Percentiles rank a stretch among this genome's conserved stretches.
Evolutionary conservation across 2,113 vertebrate genomes (phyloP).

Genomic region (Tonatia bakeri): DNA sequence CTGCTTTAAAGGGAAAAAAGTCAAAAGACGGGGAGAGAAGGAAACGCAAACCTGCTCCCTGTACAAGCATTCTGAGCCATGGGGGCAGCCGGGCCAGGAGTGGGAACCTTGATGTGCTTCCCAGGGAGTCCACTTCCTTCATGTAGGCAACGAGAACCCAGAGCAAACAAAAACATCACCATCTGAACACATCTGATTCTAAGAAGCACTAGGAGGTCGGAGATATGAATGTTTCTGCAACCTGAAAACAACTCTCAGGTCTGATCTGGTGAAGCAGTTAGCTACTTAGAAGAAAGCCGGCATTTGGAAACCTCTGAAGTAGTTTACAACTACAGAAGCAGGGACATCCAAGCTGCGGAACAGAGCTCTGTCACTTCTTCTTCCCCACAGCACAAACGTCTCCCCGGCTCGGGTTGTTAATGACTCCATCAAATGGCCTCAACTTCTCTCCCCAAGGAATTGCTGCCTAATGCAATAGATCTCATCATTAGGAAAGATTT

Average conservation of each 20-base stretch:
- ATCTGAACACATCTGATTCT: not conserved
- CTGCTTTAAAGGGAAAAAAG: not conserved
- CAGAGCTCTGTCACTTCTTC: not conserved
- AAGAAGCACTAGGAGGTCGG: not conserved
- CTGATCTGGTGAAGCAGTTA: not conserved
- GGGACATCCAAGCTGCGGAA: not conserved
- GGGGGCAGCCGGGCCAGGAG: not conserved
- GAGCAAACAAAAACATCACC: not conserved
- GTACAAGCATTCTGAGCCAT: not conserved
- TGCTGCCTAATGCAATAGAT: slow-evolving; percentile 46
- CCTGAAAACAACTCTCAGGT: not conserved
- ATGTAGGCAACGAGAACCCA: not conserved
- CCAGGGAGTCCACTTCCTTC: not conserved
- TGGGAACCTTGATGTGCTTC: not conserved
- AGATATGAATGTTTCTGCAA: not conserved
- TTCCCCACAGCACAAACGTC: not conserved
- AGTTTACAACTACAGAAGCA: not conserved
- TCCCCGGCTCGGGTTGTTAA: slow-evolving; percentile 46
- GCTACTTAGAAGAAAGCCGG: slow-evolving; percentile 10
- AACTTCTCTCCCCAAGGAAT: not conserved
- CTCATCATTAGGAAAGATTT: slow-evolving; percentile 41
- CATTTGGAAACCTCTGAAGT: not conserved
- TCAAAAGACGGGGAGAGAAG: not conserved
- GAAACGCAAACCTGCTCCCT: not conserved
- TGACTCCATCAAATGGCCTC: slow-evolving; percentile 36